A percentile compares a stretch with the other conserved stretches of the same genome.
phyloP scores from a whole-genome alignment of 1,140 invertebrate genomes.

The Phocides pigmalion region DNA sequence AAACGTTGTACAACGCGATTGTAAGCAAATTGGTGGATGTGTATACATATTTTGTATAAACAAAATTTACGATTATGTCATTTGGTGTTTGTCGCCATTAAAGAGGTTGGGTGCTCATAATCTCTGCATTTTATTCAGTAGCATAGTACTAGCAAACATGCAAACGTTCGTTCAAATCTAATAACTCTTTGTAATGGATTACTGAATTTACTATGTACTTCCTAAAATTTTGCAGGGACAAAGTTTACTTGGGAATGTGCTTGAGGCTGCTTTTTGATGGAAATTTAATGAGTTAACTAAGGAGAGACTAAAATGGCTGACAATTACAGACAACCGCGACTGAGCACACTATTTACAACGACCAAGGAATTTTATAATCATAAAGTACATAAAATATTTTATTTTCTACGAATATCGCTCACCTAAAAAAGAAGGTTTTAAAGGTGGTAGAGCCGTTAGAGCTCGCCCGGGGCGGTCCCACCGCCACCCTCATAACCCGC shows the following conservation, averaged over 20 bases:
- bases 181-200: too few relatives aligned
- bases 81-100: neutral
- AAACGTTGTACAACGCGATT: constrained; percentile 8
- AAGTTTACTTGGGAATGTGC: too few relatives aligned
- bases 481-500: too few relatives aligned
- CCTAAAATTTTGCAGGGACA: too few relatives aligned
- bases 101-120: neutral
- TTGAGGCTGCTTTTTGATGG: constrained; percentile 53
- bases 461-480: too few relatives aligned
- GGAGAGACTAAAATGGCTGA: constrained; percentile 51
- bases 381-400: neutral
- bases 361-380: constrained; percentile 31
- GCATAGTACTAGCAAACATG: too few relatives aligned
- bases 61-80: constrained; percentile 9
- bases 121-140: neutral
- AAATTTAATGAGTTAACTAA: constrained; percentile 58
- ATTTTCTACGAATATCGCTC: too few relatives aligned
- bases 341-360: constrained; percentile 46
- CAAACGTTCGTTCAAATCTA: too few relatives aligned
- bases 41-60: neutral
- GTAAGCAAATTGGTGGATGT: constrained; percentile 1
- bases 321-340: constrained; percentile 56
- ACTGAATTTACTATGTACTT: too few relatives aligned
- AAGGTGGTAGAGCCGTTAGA: too few relatives aligned
- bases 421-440: too few relatives aligned